phyloP scores from a whole-genome alignment of 2,888 invertebrate species.

The Galeopsomyia nigrocyanea region DNA sequence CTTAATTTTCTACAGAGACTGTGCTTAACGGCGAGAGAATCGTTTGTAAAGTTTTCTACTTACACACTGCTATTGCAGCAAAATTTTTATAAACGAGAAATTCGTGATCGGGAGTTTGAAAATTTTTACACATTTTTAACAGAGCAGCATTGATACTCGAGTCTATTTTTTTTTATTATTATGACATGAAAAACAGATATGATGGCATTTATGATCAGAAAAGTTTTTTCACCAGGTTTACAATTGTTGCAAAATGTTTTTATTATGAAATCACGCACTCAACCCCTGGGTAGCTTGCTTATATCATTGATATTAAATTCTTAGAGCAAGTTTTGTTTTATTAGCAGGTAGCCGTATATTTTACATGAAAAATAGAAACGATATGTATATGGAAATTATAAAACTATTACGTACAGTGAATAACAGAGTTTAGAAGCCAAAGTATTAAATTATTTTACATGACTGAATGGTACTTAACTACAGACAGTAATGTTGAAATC shows the following conservation, averaged over 20 bases:
- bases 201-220: slow-evolving; percentile 24
- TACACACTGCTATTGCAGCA: slow-evolving; percentile 2
- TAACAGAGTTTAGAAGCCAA: slow-evolving; percentile 25
- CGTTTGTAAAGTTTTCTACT: slow-evolving; percentile 30
- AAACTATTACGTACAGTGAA: slow-evolving; percentile 23
- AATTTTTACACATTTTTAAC: slow-evolving; percentile 39
- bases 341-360: slow-evolving; percentile 31
- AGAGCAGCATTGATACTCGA: slow-evolving; percentile 26
- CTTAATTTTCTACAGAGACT: too few relatives aligned
- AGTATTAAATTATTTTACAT: slow-evolving; percentile 36
- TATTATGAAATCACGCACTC: slow-evolving; percentile 20
- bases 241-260: slow-evolving; percentile 36
- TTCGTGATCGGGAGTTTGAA: slow-evolving; percentile 14
- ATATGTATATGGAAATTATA: slow-evolving; percentile 18
- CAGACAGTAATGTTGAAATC: slow-evolving; percentile 31
- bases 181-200: slow-evolving; percentile 14
- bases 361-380: slow-evolving; percentile 19
- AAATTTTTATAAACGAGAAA: slow-evolving; percentile 13
- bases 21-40: background rate
- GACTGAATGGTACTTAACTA: slow-evolving; percentile 44
- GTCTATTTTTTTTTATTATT: slow-evolving; percentile 13
- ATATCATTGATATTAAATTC: slow-evolving; percentile 27
- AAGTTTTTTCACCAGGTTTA: slow-evolving; percentile 37
- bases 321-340: slow-evolving; percentile 33
- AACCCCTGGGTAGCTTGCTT: slow-evolving; percentile 36